These are phyloP conservation scores for Neria commutata DNA, from an alignment of 2,888 invertebrate genomes.

Conservation along the genomic window DNA sequence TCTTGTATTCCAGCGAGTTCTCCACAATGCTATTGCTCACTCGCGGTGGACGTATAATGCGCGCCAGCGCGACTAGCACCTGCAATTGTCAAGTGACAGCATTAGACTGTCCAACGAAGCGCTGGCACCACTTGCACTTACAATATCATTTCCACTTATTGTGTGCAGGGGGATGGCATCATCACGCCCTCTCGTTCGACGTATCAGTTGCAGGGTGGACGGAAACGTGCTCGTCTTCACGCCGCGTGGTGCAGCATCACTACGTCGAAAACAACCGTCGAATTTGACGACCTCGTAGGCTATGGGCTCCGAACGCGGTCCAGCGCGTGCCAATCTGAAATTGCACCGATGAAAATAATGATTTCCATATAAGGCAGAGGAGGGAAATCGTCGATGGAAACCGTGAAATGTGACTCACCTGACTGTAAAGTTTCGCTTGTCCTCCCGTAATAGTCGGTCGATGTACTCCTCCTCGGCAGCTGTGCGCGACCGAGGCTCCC, in stretches of 20 bases:
- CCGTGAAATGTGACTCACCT: constrained; percentile 46
- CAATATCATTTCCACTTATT: constrained; percentile 69
- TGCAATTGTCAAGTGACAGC: constrained; percentile 33
- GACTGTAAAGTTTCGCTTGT: constrained; percentile 67
- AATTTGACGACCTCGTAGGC: constrained; percentile 74
- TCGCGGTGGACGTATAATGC: constrained; percentile 73
- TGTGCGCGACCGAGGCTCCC: constrained; percentile 65
- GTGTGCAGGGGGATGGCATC: constrained; percentile 64
- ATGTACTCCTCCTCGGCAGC: constrained; percentile 58
- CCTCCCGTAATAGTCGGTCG: constrained; percentile 59
- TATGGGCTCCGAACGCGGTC: constrained; percentile 74
- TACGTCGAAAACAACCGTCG: constrained; percentile 69
- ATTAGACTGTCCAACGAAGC: neutral
- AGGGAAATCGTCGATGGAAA: neutral
- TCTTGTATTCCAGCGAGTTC: constrained; percentile 83
- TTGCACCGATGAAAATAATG: constrained; percentile 1
- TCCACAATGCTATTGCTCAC: constrained; percentile 72
- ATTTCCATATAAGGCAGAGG: too few species aligned
- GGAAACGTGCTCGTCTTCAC: constrained; percentile 61
- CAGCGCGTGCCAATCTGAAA: constrained; percentile 68
- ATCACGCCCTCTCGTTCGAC: constrained; percentile 65
- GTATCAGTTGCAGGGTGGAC: constrained; percentile 60
- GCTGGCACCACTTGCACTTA: constrained; percentile 42
- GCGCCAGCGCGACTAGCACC: constrained; percentile 76
- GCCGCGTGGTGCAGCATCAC: constrained; percentile 67